Evolutionary conservation across 2,888 invertebrate genomes (phyloP).

Genomic region (Ditylenchus weischeri): DNA sequence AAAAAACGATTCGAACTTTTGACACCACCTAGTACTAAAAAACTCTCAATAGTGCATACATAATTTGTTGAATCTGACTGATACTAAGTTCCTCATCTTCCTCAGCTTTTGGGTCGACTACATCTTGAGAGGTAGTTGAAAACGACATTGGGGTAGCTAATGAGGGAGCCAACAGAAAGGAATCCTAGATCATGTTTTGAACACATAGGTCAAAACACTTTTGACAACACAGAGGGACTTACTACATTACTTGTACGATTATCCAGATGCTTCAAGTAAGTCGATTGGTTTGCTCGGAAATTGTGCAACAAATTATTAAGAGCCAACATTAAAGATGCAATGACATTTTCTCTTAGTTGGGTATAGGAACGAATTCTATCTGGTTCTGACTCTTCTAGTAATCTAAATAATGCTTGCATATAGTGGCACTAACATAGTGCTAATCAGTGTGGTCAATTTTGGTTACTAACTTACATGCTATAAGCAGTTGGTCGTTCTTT

Average conservation of each 20-base stretch:
- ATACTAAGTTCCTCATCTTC: slow-evolving; percentile 60
- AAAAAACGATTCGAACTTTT: too few species aligned
- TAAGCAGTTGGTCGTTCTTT: too few species aligned
- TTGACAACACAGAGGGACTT: background rate
- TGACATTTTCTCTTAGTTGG: slow-evolving; percentile 74
- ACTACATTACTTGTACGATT: slow-evolving; percentile 38
- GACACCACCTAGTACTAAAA: too few species aligned
- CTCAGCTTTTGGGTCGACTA: slow-evolving; percentile 16
- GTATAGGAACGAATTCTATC: slow-evolving; percentile 33
- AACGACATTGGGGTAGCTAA: slow-evolving; percentile 14
- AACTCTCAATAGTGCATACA: slow-evolving; percentile 58
- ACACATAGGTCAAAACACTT: background rate
- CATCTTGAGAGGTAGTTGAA: background rate
- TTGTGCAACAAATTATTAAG: slow-evolving; percentile 81
- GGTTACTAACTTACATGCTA: too few species aligned
- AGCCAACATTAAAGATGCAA: slow-evolving; percentile 77
- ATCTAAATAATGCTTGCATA: slow-evolving; percentile 30
- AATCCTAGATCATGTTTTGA: slow-evolving; percentile 7
- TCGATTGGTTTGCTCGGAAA: slow-evolving; percentile 80
- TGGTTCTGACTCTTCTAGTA: slow-evolving; percentile 39
- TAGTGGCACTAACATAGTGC: too few species aligned
- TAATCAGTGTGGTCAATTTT: too few species aligned
- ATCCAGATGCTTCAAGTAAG: slow-evolving; percentile 79
- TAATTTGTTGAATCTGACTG: slow-evolving; percentile 77
- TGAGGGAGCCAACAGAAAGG: background rate